A percentile compares a stretch with the other conserved stretches of the same genome.
These are phyloP conservation scores for Tribolium castaneum DNA, from an alignment of 1,140 invertebrate species.

Conservation along the genomic window DNA sequence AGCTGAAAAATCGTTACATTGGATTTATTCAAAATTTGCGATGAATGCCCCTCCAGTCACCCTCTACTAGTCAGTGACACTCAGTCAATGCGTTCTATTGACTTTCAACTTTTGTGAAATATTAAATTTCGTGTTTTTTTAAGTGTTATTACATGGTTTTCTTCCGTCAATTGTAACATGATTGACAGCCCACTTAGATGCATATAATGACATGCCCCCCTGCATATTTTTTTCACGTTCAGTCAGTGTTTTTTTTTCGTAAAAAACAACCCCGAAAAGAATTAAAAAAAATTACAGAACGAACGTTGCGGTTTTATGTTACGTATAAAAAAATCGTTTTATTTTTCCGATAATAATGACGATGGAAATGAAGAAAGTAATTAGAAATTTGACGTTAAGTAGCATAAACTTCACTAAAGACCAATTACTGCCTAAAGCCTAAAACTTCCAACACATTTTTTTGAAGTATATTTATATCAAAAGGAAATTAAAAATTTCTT, in stretches of 20 bases:
- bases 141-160: constrained; percentile 27
- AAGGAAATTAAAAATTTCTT: constrained; percentile 41
- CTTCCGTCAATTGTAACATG: constrained; percentile 11
- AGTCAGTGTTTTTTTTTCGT: not conserved
- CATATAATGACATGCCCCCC: constrained; percentile 20
- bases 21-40: constrained; percentile 14
- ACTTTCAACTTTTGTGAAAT: constrained; percentile 28
- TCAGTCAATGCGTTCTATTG: constrained; percentile 32
- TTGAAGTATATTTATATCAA: constrained; percentile 20
- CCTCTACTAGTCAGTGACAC: constrained; percentile 14
- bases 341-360: not conserved
- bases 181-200: constrained; percentile 32
- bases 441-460: constrained; percentile 37
- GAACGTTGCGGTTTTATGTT: constrained; percentile 4
- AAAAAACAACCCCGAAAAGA: constrained; percentile 1
- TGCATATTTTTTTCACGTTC: not conserved
- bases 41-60: not conserved
- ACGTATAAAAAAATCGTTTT: not conserved
- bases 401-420: constrained; percentile 30
- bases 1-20: not conserved
- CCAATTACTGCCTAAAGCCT: constrained; percentile 22
- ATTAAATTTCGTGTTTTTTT: constrained; percentile 30
- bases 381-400: constrained; percentile 30
- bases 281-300: constrained; percentile 1
- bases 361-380: constrained; percentile 17